Evolutionary conservation across 1,140 invertebrate species (phyloP).

Genomic region (Charaxes varanes): DNA sequence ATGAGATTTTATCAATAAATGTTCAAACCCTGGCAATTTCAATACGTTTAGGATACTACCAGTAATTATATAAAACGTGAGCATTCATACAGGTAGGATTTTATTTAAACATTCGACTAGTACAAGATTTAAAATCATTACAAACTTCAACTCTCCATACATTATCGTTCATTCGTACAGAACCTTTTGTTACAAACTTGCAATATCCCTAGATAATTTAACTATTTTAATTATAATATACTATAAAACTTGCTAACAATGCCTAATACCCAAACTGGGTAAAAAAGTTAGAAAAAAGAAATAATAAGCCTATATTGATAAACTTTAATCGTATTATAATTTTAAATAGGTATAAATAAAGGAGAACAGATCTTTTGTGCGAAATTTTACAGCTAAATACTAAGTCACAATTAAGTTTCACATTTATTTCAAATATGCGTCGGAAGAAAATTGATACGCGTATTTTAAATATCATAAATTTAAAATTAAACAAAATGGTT

Average conservation of each 20-base stretch:
- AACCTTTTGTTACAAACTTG: slow-evolving; percentile 9
- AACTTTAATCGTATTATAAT: too few relatives aligned
- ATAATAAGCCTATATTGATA: slow-evolving; percentile 3
- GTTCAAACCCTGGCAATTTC: slow-evolving; percentile 4
- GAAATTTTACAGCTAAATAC: too few relatives aligned
- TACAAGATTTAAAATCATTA: slow-evolving; percentile 26
- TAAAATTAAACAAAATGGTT: too few relatives aligned
- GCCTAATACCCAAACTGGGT: slow-evolving; percentile 35
- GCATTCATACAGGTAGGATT: slow-evolving; percentile 66
- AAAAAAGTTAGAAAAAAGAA: background rate
- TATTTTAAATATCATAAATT: too few relatives aligned
- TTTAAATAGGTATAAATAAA: too few relatives aligned
- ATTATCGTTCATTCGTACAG: slow-evolving; percentile 11
- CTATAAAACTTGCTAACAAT: slow-evolving; percentile 34
- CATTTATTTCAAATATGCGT: too few relatives aligned
- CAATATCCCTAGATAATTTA: slow-evolving; percentile 18
- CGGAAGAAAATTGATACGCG: too few relatives aligned
- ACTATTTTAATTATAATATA: slow-evolving; percentile 20
- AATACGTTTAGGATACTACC: slow-evolving; percentile 49
- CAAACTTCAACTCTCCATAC: slow-evolving; percentile 24
- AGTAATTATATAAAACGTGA: slow-evolving; percentile 69
- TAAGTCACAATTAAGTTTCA: too few relatives aligned
- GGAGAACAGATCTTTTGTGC: too few relatives aligned
- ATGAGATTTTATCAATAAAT: background rate
- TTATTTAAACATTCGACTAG: slow-evolving; percentile 33